These are phyloP conservation scores for Ammodytes dubius DNA, from an alignment of 2,113 vertebrate species.

Conservation along the genomic window DNA sequence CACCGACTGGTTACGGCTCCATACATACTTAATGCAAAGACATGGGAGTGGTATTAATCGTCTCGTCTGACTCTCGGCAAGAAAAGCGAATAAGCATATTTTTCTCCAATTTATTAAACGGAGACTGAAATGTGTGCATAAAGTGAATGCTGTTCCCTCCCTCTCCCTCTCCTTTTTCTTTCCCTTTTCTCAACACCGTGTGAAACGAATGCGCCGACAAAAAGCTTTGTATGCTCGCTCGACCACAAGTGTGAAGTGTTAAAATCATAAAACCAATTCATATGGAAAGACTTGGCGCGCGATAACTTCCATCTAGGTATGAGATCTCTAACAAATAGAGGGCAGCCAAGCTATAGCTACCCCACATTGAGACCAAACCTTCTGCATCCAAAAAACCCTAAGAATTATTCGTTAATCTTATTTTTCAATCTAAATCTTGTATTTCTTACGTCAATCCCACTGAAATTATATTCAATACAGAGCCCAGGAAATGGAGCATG, in stretches of 20 bases:
- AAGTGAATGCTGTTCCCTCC: not conserved
- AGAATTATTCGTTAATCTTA: constrained; percentile 35
- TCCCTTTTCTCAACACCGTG: not conserved
- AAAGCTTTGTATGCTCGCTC: not conserved
- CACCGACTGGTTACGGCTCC: not conserved
- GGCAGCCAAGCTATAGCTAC: not conserved
- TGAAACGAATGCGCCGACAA: not conserved
- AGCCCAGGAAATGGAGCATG: constrained; percentile 66
- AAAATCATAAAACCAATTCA: constrained; percentile 13
- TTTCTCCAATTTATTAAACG: too few species aligned
- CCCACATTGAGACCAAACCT: constrained; percentile 8
- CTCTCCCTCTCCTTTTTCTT: too few species aligned
- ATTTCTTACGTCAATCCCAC: constrained; percentile 49
- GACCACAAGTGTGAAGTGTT: not conserved
- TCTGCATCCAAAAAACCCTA: constrained; percentile 10
- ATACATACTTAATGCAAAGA: not conserved
- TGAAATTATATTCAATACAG: constrained; percentile 60
- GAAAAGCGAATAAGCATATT: not conserved
- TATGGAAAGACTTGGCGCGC: not conserved
- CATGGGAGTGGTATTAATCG: not conserved
- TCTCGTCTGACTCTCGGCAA: not conserved
- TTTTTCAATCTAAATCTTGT: constrained; percentile 46
- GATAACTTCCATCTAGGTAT: constrained; percentile 10
- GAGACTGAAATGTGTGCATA: not conserved
- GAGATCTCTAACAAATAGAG: constrained; percentile 12